phyloP scores from a whole-genome alignment of 2,888 invertebrate genomes.

The Pseudococcus viburni region DNA sequence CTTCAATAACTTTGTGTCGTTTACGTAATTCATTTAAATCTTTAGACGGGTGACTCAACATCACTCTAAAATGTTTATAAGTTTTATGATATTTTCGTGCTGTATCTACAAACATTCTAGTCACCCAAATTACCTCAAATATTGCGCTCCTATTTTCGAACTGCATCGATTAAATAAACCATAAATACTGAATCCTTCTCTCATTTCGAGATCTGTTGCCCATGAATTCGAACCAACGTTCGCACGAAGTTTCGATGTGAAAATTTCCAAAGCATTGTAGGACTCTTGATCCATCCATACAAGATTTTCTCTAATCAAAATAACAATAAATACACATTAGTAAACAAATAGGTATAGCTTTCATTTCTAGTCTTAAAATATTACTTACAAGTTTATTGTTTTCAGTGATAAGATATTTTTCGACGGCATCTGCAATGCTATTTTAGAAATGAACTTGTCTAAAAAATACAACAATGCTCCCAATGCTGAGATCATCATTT shows the following conservation, averaged over 20 bases:
- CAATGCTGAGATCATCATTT: slow-evolving; percentile 78
- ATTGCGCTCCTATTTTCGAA: slow-evolving; percentile 75
- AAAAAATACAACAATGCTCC: slow-evolving; percentile 82
- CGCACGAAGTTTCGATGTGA: slow-evolving; percentile 81
- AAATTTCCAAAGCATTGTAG: slow-evolving; percentile 84
- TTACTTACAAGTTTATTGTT: slow-evolving; percentile 74
- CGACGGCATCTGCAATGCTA: slow-evolving; percentile 71
- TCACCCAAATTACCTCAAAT: slow-evolving; percentile 74
- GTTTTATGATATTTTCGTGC: not conserved
- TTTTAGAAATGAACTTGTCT: slow-evolving; percentile 72
- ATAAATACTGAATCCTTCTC: slow-evolving; percentile 83
- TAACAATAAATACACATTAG: not conserved
- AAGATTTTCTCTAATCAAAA: slow-evolving; percentile 76
- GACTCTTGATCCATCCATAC: slow-evolving; percentile 82
- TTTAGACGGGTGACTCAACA: slow-evolving; percentile 67
- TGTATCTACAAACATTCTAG: not conserved
- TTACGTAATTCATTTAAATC: slow-evolving; percentile 60
- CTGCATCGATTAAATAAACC: slow-evolving; percentile 81
- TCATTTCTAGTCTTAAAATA: not conserved
- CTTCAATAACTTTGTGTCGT: slow-evolving; percentile 67
- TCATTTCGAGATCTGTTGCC: slow-evolving; percentile 74
- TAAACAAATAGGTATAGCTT: not conserved
- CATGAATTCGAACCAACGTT: slow-evolving; percentile 78
- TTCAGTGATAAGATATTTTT: slow-evolving; percentile 74
- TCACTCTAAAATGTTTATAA: slow-evolving; percentile 63